A percentile compares a stretch with the other conserved stretches of the same genome.
Evolutionary conservation across 2,888 invertebrate genomes (phyloP).

Genomic region (Cloeon dipterum): DNA sequence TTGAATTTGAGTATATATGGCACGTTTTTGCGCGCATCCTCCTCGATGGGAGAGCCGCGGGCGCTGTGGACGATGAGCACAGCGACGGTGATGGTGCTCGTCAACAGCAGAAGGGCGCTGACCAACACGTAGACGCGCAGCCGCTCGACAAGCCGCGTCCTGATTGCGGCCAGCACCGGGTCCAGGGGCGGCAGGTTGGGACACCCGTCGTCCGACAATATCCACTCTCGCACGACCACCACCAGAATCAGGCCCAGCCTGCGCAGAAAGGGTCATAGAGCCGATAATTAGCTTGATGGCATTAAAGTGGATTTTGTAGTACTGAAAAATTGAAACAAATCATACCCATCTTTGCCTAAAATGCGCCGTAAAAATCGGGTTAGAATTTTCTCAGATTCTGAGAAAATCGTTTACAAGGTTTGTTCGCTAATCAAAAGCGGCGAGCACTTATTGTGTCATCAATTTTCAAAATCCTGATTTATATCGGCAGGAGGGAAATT

Average conservation of each 20-base stretch:
- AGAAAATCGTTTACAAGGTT: too few species aligned
- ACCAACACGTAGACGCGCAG: not conserved
- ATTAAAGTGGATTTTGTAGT: too few species aligned
- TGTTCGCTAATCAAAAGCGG: too few species aligned
- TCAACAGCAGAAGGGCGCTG: conserved; percentile 24
- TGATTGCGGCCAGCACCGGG: not conserved
- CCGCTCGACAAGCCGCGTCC: not conserved
- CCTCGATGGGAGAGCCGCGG: conserved; percentile 56
- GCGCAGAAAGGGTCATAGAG: too few species aligned
- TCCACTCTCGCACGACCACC: not conserved
- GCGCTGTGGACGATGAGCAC: conserved; percentile 36
- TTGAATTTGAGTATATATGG: conserved; percentile 47
- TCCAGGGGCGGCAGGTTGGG: not conserved
- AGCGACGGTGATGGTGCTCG: conserved; percentile 33
- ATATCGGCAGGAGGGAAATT: too few species aligned
- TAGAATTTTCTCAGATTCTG: too few species aligned
- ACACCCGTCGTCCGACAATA: not conserved
- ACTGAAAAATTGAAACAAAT: too few species aligned
- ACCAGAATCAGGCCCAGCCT: not conserved
- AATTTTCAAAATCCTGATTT: too few species aligned
- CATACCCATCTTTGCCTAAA: too few species aligned
- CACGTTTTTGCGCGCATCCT: conserved; percentile 41
- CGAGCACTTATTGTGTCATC: too few species aligned
- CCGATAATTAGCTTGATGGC: too few species aligned
- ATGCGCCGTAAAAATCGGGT: too few species aligned